Evolutionary conservation across 2,888 invertebrate genomes (phyloP), one percentile per base, ranked within the genome.

Genomic region (Meliscaeva auricollis): DNA sequence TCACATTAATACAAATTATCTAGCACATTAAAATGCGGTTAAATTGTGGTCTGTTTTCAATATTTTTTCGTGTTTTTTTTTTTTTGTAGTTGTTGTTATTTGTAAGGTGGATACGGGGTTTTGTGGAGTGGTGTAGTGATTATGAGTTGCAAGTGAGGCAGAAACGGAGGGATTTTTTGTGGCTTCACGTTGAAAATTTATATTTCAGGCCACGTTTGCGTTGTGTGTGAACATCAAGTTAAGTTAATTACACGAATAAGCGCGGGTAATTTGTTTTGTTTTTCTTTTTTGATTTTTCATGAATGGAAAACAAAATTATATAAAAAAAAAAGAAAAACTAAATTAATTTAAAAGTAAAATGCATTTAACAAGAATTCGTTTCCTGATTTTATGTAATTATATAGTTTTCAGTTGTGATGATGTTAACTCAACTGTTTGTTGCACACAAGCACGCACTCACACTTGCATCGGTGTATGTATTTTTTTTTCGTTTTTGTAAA

Each of bases 1-100:
- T 80, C 85, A 62, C 85, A 85, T 81, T 85, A 85, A 85, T 85
- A 85, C 75, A 85, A 85, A 85, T 85, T 81, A 85, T 85, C 85
- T 73, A 81, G 75, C 80, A 77, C 85, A 85, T 85, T 85, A 85
- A 76, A 85, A 76, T 80, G 85, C 76, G 85, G 85, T 85, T 81
- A 76, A 73, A 76, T 66, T 76, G 80, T 73, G 85, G 76, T 76
- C 41, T 35, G 66, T 72, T 77, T 72, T 81, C 80, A 56, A 80
- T 62, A 80, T 72, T 48, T 64, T 50, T 26, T 41, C 26, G 26
- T 44, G 54, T 38, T 4, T 17, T 72, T 72, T 35, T 17, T 8
- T 50, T 54, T 38, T 58, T 75, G 73, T 26, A 11, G 69, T 69
- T 66, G 22, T 38, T 13, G 52, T 50, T 38, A 9, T 64, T 7